Evolutionary conservation across 2,113 vertebrate genomes (phyloP).

Genomic region (Psilopsiagon aurifrons): DNA sequence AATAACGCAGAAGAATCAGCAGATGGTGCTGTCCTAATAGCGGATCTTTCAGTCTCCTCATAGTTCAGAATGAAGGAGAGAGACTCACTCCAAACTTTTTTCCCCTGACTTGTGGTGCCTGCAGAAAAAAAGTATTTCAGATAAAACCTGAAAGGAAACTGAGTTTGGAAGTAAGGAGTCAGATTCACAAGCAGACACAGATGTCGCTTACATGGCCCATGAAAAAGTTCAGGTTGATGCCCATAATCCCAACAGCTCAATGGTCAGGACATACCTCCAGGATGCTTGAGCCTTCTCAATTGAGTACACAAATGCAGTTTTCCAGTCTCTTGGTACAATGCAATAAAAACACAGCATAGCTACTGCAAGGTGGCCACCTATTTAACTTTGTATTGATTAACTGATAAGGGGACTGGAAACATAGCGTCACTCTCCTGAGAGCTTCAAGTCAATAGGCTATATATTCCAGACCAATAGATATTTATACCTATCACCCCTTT

Average conservation of each 20-base stretch:
- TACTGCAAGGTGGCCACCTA: not conserved
- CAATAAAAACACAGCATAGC: not conserved
- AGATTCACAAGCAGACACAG: not conserved
- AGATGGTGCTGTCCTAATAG: conserved; percentile 64
- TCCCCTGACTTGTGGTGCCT: not conserved
- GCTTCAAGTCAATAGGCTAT: not conserved
- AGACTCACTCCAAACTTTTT: not conserved
- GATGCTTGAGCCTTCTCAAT: not conserved
- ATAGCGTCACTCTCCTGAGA: not conserved
- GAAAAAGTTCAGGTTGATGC: not conserved
- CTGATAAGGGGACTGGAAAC: not conserved
- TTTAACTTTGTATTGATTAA: not conserved
- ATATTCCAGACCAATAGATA: not conserved
- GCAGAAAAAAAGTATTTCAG: not conserved
- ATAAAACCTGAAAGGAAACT: not conserved
- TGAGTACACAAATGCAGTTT: not conserved
- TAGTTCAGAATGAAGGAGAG: not conserved
- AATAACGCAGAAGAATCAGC: conserved; percentile 18
- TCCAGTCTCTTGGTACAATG: not conserved
- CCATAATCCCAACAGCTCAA: not conserved
- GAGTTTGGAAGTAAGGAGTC: not conserved
- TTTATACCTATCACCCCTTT: not conserved
- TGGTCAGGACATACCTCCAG: not conserved
- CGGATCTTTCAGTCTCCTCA: not conserved
- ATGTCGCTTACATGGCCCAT: not conserved